Base-by-base conservation (phyloP, 23 tunicate genomes). In the Aplidium turbinatum region DNA sequence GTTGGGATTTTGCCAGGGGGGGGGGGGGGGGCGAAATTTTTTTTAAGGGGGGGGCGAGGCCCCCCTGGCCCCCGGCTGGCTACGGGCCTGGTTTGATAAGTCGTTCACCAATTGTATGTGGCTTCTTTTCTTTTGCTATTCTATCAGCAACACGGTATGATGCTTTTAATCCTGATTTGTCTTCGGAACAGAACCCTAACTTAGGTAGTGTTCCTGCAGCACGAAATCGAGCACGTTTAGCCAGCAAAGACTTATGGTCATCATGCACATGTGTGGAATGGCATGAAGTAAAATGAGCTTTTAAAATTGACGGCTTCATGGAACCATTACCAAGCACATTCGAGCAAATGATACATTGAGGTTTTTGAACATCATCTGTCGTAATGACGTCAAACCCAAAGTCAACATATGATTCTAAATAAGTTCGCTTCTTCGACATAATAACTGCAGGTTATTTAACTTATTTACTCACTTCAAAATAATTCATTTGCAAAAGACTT, bases 251-350 rank as follows among this genome's bases (percentile, higher is more conserved):
- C 48, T 13, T 65, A 36, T 65, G 50, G 50, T 38, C 50, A 28
- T 65, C 48, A 65, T 65, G 72, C 26, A 36, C 50, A 65, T 65
- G 72, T 65, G 48, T 65, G 3, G 25, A 65, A 35, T 65, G 72
- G 72, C 72, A 65, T 65, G 72, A 65, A 65, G 50, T 65, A 35
- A 65, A 65, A 65, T 65, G 50, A 65, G 50, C 72, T 65, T 38
- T 65, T 36, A 65, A 35, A 65, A 65, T 65, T 65, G 72, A 65
- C 72, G 72, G 50, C 28, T 65, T 65, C 72, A 65, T 65, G 22
- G 72, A 35, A 65, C 50, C 72, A 65, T 65, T 65, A 19, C 72
- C 72, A 65, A 65, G 72, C 72, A 65, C 72, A 36, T 65, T 65
- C 50, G 50, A 65, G 48, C 72, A 38, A 65, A 65, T 36, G 72